phyloP scores from a whole-genome alignment of 2,888 invertebrate genomes.

The Drosophila koepferae region DNA sequence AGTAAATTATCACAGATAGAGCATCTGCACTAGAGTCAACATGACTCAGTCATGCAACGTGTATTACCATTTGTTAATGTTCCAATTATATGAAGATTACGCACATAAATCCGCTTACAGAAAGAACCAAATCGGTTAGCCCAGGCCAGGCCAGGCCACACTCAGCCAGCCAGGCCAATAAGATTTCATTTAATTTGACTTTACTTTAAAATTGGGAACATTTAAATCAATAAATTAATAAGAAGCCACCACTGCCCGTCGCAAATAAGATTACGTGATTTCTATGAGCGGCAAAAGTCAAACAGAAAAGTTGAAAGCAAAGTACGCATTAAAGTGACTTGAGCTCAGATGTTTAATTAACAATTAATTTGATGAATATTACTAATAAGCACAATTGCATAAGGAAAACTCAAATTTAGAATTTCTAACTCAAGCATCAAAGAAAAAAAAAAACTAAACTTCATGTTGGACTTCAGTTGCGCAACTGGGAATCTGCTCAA shows the following conservation, averaged over 20 bases:
- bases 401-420: background rate
- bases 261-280: background rate
- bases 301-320: background rate
- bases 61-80: background rate
- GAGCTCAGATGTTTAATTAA: background rate
- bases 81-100: slow-evolving; percentile 16
- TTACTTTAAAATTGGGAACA: background rate
- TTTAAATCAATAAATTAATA: background rate
- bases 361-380: background rate
- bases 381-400: background rate
- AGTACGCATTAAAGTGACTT: background rate
- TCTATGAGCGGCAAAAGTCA: background rate
- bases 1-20: background rate
- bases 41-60: background rate
- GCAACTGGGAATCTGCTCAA: slow-evolving; percentile 1
- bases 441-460: background rate
- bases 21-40: background rate
- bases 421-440: background rate
- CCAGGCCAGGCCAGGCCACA: background rate
- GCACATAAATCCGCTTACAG: slow-evolving; percentile 10
- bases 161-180: background rate
- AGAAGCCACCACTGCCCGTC: background rate
- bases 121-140: background rate
- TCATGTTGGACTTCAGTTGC: background rate
- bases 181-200: slow-evolving; percentile 6